These are phyloP conservation scores for Eriosoma lanigerum DNA, from an alignment of 1,140 invertebrate species.

Conservation along the genomic window DNA sequence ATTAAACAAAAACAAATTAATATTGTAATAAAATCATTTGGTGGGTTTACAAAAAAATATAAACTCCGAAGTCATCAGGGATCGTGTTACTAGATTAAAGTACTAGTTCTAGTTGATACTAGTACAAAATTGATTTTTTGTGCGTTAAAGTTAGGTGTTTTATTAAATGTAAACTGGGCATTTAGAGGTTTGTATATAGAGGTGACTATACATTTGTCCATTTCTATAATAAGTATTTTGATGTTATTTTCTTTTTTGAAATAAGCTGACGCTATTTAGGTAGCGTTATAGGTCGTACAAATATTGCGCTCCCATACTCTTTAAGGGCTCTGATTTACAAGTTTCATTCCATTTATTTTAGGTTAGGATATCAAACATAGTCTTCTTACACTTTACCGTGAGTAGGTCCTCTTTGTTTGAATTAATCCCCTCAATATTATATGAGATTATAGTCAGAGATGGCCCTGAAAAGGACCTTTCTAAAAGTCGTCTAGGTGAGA, in stretches of 20 bases:
- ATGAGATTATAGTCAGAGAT: neutral
- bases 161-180: neutral
- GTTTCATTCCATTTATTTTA: neutral
- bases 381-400: neutral
- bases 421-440: neutral
- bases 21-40: too few relatives aligned
- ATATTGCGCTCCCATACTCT: too few relatives aligned
- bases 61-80: too few relatives aligned
- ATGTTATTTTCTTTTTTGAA: neutral
- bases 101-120: too few relatives aligned
- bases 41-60: too few relatives aligned
- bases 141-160: neutral
- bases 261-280: neutral
- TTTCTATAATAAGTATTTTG: slow-evolving; percentile 37
- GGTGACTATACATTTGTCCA: slow-evolving; percentile 5
- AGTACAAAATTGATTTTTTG: neutral
- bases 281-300: too few relatives aligned
- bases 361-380: neutral
- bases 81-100: too few relatives aligned
- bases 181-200: slow-evolving; percentile 31
- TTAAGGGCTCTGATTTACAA: neutral
- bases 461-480: neutral
- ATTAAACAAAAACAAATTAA: too few relatives aligned
- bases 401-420: neutral
- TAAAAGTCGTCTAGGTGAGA: neutral